Base-by-base conservation (phyloP, 2,797 vertebrate genomes). In the Myotis daubentonii region DNA sequence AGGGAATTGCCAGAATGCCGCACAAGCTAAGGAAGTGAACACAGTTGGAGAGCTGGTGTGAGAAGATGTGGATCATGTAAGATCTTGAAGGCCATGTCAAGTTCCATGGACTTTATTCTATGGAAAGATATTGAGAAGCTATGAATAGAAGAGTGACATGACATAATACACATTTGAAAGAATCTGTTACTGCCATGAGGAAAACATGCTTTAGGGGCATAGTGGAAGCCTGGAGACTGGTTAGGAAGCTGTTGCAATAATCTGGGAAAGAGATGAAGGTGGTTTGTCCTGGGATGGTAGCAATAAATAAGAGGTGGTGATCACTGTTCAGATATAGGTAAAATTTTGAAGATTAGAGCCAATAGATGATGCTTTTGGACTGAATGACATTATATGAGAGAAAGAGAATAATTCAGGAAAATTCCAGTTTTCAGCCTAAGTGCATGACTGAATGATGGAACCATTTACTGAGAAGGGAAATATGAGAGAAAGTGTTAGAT, bases 141-240 rank as follows among this genome's bases (percentile, higher is more conserved):
- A 23, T 89, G 70, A 96, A 78, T n/a, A 76, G 84, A 96, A 79
- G 55, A 84, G 16, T 80, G 3, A 30, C 17, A 62, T 51, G 65
- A 55, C 7, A 62, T 74, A 36, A 41, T 51, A 65, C 51, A 12
- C 4, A 76, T 81, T 96, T 91, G 62, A 66, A 88, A 93, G 53
- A 74, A 44, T 91, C 30, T 76, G 44, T 71, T 53, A 47, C 23
- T 75, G 13, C 4, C 5, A 17, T 65, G 8, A 23, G 28, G 36
- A 23, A 19, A 90, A 85, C 38, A 51, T 20, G 36, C 2, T 70
- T 84, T 66, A 62, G 30, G 5, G 15, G 23, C 9, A 36, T 25
- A 11, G 4, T 75, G 49, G 33, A 28, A 94, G 20, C 5, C 60
- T 83, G 15, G 49, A 84, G 28, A 60, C 28, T 41, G 80, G 15